Conservation (phyloP, 2,797 vertebrate genomes). For the Squalus acanthias region DNA sequence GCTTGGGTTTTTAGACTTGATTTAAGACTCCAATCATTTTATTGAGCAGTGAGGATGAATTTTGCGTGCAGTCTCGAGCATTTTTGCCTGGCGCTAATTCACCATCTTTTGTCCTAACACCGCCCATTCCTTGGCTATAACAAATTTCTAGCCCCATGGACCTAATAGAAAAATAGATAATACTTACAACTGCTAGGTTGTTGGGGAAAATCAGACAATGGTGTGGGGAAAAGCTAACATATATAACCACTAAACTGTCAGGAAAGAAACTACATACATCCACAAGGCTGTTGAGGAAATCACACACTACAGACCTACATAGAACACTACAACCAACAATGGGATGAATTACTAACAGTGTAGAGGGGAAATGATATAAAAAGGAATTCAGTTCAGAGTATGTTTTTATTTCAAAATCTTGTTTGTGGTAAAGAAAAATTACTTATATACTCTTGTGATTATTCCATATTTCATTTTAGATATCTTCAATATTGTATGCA, state of each 20-base stretch:
- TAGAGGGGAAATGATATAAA: not conserved
- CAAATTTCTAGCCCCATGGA: too few species aligned
- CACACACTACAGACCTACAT: too few species aligned
- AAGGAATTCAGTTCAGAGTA: not conserved
- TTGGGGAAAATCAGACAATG: too few species aligned
- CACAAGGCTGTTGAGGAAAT: too few species aligned
- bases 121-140: too few species aligned
- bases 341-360: not conserved
- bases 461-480: not conserved
- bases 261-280: not conserved
- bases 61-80: too few species aligned
- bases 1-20: too few species aligned
- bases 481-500: not conserved
- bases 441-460: not conserved
- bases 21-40: too few species aligned
- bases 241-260: not conserved
- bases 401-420: not conserved
- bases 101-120: too few species aligned
- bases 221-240: not conserved
- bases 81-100: too few species aligned
- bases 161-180: not conserved
- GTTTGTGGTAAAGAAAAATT: not conserved
- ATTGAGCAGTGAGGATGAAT: too few species aligned
- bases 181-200: not conserved
- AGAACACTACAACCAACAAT: not conserved